phyloP scores from a whole-genome alignment of 2,113 vertebrate species.

The Muscicapa adusta region DNA sequence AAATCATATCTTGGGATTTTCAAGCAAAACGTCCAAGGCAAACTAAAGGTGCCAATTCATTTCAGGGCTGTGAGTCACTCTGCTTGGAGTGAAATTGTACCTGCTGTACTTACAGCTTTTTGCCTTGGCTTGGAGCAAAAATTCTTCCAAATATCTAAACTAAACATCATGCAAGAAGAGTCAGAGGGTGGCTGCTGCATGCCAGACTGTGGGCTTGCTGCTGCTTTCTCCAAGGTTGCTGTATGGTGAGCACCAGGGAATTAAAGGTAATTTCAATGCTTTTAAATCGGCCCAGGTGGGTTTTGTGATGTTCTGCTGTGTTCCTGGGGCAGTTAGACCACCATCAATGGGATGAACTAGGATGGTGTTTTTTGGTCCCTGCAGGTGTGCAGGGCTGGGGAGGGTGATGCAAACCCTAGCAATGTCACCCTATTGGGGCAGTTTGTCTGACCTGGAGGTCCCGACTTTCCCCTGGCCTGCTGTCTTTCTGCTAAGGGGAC shows the following conservation, averaged over 20 bases:
- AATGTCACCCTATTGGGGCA: accelerated
- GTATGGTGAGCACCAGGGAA: not conserved
- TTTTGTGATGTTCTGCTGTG: not conserved
- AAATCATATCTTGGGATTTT: not conserved
- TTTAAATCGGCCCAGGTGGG: not conserved
- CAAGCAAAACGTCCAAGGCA: not conserved
- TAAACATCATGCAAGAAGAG: not conserved
- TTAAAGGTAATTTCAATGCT: not conserved
- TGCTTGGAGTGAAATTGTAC: not conserved
- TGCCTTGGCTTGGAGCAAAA: not conserved
- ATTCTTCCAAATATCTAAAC: not conserved
- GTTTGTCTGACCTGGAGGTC: not conserved
- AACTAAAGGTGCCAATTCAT: conserved; percentile 5
- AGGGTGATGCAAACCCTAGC: not conserved
- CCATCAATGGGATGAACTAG: not conserved
- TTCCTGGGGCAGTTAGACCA: not conserved
- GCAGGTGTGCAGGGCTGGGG: not conserved
- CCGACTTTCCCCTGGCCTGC: not conserved
- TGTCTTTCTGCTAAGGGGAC: not conserved
- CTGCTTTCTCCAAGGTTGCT: not conserved
- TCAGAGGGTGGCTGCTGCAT: not conserved
- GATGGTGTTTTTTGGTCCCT: not conserved
- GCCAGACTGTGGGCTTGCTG: not conserved
- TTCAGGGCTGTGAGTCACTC: not conserved
- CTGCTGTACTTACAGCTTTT: not conserved